A percentile compares a stretch with the other conserved stretches of the same genome.
Conservation (phyloP, 2,888 invertebrate species). For the Andrena hattorfiana region DNA sequence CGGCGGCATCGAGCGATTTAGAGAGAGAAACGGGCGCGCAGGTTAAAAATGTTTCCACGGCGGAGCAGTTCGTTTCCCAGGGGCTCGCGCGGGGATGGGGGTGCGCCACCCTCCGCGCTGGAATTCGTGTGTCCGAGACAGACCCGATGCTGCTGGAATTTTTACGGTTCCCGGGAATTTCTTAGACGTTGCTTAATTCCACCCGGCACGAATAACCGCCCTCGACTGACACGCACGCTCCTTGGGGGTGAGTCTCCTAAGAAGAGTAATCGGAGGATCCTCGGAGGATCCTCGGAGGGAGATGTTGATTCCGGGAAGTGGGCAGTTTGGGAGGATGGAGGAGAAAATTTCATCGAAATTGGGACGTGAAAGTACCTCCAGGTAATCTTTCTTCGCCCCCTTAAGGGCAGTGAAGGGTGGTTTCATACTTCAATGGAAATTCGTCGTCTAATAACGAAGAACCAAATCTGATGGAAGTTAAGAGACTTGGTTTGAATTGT, state of each 20-base stretch:
- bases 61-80: conserved; percentile 70
- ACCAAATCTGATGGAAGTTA: not conserved
- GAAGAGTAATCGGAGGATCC: conserved; percentile 13
- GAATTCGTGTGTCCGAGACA: not conserved
- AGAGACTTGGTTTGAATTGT: not conserved
- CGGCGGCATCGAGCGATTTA: conserved; percentile 73
- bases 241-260: not conserved
- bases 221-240: not conserved
- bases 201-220: conserved; percentile 18
- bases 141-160: conserved; percentile 14
- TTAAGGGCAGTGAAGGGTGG: too few relatives aligned
- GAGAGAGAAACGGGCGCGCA: conserved; percentile 71
- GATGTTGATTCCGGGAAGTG: not conserved
- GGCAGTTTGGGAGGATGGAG: not conserved
- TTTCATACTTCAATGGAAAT: too few relatives aligned
- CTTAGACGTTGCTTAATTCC: conserved; percentile 31
- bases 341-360: not conserved
- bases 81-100: conserved; percentile 21
- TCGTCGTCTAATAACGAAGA: too few relatives aligned
- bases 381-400: too few relatives aligned
- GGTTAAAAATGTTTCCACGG: conserved; percentile 76
- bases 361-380: too few relatives aligned
- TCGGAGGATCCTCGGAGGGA: not conserved
- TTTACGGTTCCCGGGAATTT: conserved; percentile 18
- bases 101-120: not conserved